Evolutionary conservation across 2,888 invertebrate genomes (phyloP), one percentile per base, ranked within the genome.

Genomic region (Herminia tarsipennalis): DNA sequence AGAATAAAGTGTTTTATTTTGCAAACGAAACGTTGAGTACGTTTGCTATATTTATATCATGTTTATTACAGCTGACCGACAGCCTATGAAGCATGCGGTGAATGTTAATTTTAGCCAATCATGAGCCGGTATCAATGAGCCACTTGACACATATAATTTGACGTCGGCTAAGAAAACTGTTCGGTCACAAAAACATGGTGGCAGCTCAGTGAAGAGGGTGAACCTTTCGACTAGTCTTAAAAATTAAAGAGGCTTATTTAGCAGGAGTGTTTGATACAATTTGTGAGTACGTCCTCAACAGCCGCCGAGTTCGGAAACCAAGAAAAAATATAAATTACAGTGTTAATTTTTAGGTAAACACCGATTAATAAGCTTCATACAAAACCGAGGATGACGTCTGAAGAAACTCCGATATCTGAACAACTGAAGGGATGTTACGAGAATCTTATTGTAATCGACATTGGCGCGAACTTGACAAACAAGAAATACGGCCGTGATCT

Each of bases 401-500:
- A 89, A 86, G 89, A 90, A 86, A 81, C 83, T 70, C 81, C 83
- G 71, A 80, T 90, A 76, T 87, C 90, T 52, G 89, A 89, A 66
- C 83, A 90, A 74, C 76, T 96, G 94, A 95, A 95, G 83, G 94
- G 95, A 74, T 97, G 96, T 83, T 97, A 96, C 81, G 97, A 97
- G 86, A 97, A 97, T 91, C 95, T 98, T 83, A 96, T 98, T 85
- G 94, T 98, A 72, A 95, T 98, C 61, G 98, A 98, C 88, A 95
- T 97, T 62, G 98, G 98, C 70, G 97, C 98, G 49, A 98, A 98
- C 94, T 92, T 98, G 75, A 98, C 97, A 16, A 98, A 98, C 88
- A 97, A 97, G 87, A 98, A 98, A 88, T 98, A 96, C 86, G 94
- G 95, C 81, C 94, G 97, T 83, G 98, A 98, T 92, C 93, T 98